A percentile compares a stretch with the other conserved stretches of the same genome.
phyloP scores from a whole-genome alignment of 2,888 invertebrate species.

The Thyatira batis region DNA sequence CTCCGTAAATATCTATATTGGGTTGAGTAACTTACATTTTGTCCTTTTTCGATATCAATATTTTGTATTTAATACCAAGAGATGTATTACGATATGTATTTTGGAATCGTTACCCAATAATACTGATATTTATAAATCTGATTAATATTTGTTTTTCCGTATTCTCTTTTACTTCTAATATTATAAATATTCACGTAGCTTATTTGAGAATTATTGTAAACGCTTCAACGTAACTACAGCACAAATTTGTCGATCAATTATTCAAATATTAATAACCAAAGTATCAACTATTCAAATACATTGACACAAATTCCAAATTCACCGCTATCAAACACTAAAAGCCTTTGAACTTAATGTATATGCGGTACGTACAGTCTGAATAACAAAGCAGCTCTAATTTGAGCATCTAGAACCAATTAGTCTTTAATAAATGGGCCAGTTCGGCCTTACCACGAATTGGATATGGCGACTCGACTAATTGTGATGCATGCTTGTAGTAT shows the following conservation, averaged over 20 bases:
- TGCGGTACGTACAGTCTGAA: constrained; percentile 20
- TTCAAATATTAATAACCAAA: background rate
- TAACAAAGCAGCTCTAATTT: constrained; percentile 49
- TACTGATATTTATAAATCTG: too few species aligned
- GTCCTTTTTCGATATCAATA: too few species aligned
- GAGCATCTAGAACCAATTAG: constrained; percentile 51
- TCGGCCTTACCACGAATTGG: constrained; percentile 32
- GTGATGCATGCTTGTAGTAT: background rate
- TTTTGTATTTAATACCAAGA: too few species aligned
- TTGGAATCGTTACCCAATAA: too few species aligned
- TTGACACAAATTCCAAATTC: constrained; percentile 7
- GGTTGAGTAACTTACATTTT: too few species aligned
- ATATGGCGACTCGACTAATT: background rate
- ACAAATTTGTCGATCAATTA: background rate
- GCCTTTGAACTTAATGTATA: background rate
- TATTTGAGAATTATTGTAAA: too few species aligned
- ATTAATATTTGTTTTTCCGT: too few species aligned
- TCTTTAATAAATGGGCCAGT: constrained; percentile 51
- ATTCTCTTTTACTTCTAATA: too few species aligned
- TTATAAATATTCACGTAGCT: too few species aligned
- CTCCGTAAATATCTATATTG: too few species aligned
- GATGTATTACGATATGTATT: too few species aligned
- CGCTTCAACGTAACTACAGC: background rate
- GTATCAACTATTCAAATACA: background rate
- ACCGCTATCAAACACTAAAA: constrained; percentile 4